A percentile compares a stretch with the other conserved stretches of the same genome.
Conservation (phyloP, 1,140 invertebrate genomes). For the Gonioctena quinquepunctata region DNA sequence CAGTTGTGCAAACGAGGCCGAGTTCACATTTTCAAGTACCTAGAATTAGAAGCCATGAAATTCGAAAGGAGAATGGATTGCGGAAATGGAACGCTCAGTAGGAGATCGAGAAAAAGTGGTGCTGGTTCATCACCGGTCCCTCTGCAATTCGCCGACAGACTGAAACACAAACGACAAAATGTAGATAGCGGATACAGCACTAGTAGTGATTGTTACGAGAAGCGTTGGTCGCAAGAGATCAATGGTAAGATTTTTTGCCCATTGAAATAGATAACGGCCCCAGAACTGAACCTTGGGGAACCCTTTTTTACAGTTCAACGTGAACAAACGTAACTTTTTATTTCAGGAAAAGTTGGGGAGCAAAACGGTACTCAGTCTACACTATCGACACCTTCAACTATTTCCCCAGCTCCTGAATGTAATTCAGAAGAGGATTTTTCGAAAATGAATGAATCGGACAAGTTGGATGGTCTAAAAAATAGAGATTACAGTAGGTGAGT, state of each 20-base stretch:
- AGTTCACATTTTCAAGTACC: constrained; percentile 92
- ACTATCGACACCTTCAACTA: constrained; percentile 64
- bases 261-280: no score
- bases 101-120: constrained; percentile 42
- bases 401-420: constrained; percentile 62
- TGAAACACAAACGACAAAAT: constrained; percentile 70
- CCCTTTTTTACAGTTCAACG: constrained; percentile 28
- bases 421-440: constrained; percentile 60
- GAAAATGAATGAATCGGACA: constrained; percentile 26
- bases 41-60: constrained; percentile 84
- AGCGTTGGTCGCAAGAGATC: constrained; percentile 84
- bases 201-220: constrained; percentile 77
- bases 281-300: no score
- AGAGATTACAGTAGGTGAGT: constrained; percentile 27
- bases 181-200: constrained; percentile 90
- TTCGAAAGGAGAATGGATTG: constrained; percentile 59
- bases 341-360: constrained; percentile 55
- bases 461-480: constrained; percentile 24
- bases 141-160: constrained; percentile 42
- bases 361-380: constrained; percentile 60
- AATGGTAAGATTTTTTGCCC: no score
- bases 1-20: constrained; percentile 89
- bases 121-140: constrained; percentile 42
- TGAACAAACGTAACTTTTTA: constrained; percentile 32
- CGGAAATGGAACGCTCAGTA: constrained; percentile 52